Conservation (phyloP, 2,888 invertebrate species). For the Leptodirus hochenwartii region DNA sequence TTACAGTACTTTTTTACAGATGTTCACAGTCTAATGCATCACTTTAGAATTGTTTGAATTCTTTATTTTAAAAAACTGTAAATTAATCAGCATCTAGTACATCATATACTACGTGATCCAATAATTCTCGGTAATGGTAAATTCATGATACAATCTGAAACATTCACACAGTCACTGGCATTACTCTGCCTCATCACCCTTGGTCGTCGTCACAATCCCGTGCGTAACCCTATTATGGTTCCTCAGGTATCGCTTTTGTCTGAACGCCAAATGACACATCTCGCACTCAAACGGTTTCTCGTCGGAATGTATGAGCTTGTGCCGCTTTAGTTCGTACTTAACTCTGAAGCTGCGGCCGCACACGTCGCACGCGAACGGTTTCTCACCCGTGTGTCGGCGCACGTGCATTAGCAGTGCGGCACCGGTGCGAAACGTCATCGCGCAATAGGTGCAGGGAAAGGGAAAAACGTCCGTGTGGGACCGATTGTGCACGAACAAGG, state of each 20-base stretch:
- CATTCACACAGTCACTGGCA: too few relatives aligned
- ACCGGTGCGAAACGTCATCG: slow-evolving; percentile 38
- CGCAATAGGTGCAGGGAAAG: slow-evolving; percentile 38
- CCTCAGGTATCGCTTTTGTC: slow-evolving; percentile 33
- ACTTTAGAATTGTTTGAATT: too few relatives aligned
- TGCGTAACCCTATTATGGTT: slow-evolving; percentile 31
- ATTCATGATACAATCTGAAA: too few relatives aligned
- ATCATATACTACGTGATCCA: too few relatives aligned
- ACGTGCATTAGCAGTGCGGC: slow-evolving; percentile 36
- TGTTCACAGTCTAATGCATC: too few relatives aligned
- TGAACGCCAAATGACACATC: slow-evolving; percentile 28
- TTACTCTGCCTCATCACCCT: too few relatives aligned
- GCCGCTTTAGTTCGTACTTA: slow-evolving; percentile 37
- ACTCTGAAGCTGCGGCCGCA: slow-evolving; percentile 39
- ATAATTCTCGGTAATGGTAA: too few relatives aligned
- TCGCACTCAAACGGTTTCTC: slow-evolving; percentile 31
- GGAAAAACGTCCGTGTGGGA: slow-evolving; percentile 38
- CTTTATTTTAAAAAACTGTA: too few relatives aligned
- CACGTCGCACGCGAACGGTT: slow-evolving; percentile 36
- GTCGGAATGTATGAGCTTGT: slow-evolving; percentile 32
- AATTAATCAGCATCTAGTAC: too few relatives aligned
- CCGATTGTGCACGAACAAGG: slow-evolving; percentile 40
- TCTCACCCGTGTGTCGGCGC: slow-evolving; percentile 41
- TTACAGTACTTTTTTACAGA: too few relatives aligned
- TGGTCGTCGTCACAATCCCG: too few relatives aligned